Conservation (phyloP, 2,888 invertebrate genomes). For the Aethes cnicana region DNA sequence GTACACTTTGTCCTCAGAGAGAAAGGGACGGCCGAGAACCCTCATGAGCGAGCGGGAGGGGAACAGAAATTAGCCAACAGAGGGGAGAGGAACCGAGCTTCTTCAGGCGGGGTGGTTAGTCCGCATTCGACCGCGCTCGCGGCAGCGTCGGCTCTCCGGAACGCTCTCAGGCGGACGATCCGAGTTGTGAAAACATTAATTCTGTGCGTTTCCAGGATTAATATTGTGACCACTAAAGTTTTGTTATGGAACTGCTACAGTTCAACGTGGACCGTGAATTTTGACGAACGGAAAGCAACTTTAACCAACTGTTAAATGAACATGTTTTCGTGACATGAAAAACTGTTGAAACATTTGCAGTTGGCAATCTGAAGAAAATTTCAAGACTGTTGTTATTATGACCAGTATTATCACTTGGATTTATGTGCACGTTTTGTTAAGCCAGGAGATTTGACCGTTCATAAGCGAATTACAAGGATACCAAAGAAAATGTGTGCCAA, state of each 20-base stretch:
- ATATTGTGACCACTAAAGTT: conserved; percentile 32
- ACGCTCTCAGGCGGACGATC: conserved; percentile 56
- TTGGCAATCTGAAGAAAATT: conserved; percentile 40
- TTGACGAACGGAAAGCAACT: conserved; percentile 9
- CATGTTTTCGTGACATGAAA: conserved; percentile 48
- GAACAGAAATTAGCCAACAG: conserved; percentile 76
- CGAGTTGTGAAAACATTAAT: conserved; percentile 71
- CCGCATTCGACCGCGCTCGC: conserved; percentile 76
- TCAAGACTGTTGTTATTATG: conserved; percentile 59
- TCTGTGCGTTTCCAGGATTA: conserved; percentile 60
- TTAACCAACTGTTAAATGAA: conserved; percentile 13
- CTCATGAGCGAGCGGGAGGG: conserved; percentile 66
- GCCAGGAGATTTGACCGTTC: conserved; percentile 58
- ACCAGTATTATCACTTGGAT: conserved; percentile 49
- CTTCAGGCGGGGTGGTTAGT: conserved; percentile 82
- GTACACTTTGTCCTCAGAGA: conserved; percentile 64
- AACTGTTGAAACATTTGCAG: conserved; percentile 38
- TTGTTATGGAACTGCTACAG: conserved; percentile 27
- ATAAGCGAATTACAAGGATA: conserved; percentile 57
- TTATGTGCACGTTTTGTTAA: conserved; percentile 74
- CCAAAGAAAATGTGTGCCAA: conserved; percentile 83
- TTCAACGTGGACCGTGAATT: conserved; percentile 20
- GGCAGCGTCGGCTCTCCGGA: conserved; percentile 58
- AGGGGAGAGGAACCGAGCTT: conserved; percentile 79
- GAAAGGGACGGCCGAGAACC: conserved; percentile 70